A percentile compares a stretch with the other conserved stretches of the same genome.
phyloP scores from a whole-genome alignment of 2,888 invertebrate genomes.

The Cephus pulcher region DNA sequence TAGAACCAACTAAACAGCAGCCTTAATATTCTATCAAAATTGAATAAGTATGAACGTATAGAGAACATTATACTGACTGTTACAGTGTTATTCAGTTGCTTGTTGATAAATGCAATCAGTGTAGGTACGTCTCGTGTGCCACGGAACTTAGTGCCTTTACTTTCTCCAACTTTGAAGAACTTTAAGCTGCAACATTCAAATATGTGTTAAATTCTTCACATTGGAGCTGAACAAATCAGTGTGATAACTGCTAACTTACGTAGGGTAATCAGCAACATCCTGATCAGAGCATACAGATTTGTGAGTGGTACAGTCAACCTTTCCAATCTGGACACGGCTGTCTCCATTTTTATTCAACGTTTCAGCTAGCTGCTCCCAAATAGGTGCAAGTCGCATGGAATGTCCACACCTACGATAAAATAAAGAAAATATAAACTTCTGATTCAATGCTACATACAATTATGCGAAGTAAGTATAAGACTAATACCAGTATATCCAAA shows the following conservation, averaged over 20 bases:
- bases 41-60: too few species aligned
- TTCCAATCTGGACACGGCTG: too few species aligned
- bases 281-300: constrained; percentile 77
- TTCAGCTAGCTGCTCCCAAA: constrained; percentile 79
- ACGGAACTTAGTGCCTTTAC: constrained; percentile 79
- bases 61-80: constrained; percentile 48
- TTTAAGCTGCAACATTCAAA: constrained; percentile 71
- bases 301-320: constrained; percentile 77
- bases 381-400: constrained; percentile 63
- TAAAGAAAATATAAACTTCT: constrained; percentile 8
- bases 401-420: constrained; percentile 80
- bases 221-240: too few species aligned
- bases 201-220: too few species aligned
- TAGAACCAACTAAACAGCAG: too few species aligned
- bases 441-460: too few species aligned
- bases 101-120: constrained; percentile 81
- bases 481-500: neutral
- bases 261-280: constrained; percentile 79
- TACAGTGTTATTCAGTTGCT: constrained; percentile 69
- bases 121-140: constrained; percentile 83
- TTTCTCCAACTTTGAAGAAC: constrained; percentile 79
- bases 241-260: constrained; percentile 55
- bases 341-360: constrained; percentile 70
- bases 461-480: too few species aligned
- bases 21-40: too few species aligned